Percentiles rank a stretch among this genome's conserved stretches.
Conservation (phyloP, 2,113 vertebrate genomes). For the Callospermophilus lateralis region DNA sequence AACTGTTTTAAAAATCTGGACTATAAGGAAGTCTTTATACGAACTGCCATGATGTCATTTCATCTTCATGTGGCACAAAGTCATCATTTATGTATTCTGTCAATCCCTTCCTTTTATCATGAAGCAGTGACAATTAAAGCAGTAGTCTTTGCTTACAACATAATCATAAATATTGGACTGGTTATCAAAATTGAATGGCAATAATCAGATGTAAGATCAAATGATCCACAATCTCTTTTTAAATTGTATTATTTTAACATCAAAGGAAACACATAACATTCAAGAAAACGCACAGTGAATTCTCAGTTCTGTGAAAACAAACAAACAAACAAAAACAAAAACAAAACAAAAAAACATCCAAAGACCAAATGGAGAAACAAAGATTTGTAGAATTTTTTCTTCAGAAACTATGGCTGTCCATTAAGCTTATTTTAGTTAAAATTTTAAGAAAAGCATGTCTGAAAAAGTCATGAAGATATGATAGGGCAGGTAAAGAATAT, state of each 20-base stretch:
- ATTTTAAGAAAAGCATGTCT: slow-evolving; percentile 10
- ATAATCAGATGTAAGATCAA: background rate
- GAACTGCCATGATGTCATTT: slow-evolving; percentile 40
- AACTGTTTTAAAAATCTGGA: background rate
- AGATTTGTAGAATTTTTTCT: background rate
- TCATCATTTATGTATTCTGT: slow-evolving; percentile 19
- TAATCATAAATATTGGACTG: background rate
- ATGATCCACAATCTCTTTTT: background rate
- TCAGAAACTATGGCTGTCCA: background rate
- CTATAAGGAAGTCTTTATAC: slow-evolving; percentile 38
- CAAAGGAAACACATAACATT: slow-evolving; percentile 9
- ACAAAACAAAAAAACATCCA: background rate
- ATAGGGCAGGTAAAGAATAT: background rate
- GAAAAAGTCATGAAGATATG: background rate
- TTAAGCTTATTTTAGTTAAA: slow-evolving; percentile 28
- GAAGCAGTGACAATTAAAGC: slow-evolving; percentile 15
- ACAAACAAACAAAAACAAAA: no score
- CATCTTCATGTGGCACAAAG: slow-evolving; percentile 9
- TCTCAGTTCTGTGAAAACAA: background rate
- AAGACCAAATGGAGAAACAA: background rate
- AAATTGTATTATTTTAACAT: background rate
- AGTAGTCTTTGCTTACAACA: background rate
- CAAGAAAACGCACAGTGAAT: background rate
- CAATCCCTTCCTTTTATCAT: slow-evolving; percentile 37
- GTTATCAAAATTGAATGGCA: background rate